Evolutionary conservation across 2,797 vertebrate genomes (phyloP).

Genomic region (Heliangelus exortis): DNA sequence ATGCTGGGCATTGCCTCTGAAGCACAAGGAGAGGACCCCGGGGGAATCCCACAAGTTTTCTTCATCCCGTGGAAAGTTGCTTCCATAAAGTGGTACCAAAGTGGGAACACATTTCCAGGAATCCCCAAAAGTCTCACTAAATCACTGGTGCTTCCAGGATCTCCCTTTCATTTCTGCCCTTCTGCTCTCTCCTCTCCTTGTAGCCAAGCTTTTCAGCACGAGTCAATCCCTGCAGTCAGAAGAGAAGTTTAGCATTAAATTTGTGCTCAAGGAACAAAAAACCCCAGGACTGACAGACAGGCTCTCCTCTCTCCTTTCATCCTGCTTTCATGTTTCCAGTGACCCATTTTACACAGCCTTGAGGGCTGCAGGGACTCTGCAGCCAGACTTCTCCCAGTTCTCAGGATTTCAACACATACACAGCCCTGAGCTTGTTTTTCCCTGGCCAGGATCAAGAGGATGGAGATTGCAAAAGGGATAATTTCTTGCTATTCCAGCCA

Average conservation of each 20-base stretch:
- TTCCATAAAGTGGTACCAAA: neutral
- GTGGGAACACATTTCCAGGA: neutral
- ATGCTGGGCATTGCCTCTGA: neutral
- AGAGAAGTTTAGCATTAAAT: neutral
- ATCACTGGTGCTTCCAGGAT: neutral
- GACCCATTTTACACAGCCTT: neutral
- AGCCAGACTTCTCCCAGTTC: neutral
- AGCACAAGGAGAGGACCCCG: neutral
- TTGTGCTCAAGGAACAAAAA: neutral
- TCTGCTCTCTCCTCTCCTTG: neutral
- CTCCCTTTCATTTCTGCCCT: neutral
- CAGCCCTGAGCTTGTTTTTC: neutral
- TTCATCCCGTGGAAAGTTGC: fast-evolving
- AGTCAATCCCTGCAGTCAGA: neutral
- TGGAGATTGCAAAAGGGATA: neutral
- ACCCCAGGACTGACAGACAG: neutral
- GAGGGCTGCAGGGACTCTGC: neutral
- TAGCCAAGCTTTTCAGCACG: neutral
- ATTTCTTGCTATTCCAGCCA: neutral
- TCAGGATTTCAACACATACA: fast-evolving
- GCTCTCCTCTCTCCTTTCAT: neutral
- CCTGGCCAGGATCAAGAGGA: fast-evolving
- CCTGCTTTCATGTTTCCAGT: neutral
- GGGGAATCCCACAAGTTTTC: neutral
- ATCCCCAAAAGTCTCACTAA: neutral